phyloP scores from a whole-genome alignment of 2,797 vertebrate species.

The Epinephelus malabaricus region DNA sequence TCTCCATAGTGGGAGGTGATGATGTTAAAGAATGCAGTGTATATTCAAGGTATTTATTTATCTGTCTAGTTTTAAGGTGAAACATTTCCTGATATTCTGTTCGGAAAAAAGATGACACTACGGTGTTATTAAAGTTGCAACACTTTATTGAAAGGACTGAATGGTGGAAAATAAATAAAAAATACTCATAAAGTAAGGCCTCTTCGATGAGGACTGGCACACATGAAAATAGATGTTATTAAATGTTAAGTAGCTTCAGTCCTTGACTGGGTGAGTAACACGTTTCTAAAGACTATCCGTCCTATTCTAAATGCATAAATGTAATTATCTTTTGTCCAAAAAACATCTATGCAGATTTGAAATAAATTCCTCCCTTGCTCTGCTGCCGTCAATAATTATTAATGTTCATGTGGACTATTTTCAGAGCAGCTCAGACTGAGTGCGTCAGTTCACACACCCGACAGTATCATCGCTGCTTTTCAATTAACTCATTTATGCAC shows the following conservation, averaged over 20 bases:
- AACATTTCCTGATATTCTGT: slow-evolving; percentile 3
- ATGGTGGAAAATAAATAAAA: neutral
- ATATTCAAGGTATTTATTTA: neutral
- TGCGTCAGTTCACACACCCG: slow-evolving; percentile 27
- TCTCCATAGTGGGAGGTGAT: slow-evolving; percentile 29
- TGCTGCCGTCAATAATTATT: slow-evolving; percentile 27
- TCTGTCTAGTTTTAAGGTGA: neutral
- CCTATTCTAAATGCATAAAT: neutral
- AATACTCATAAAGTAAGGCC: neutral
- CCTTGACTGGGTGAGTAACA: neutral
- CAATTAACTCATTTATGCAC: slow-evolving; percentile 65
- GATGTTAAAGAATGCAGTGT: slow-evolving; percentile 34
- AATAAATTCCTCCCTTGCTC: slow-evolving; percentile 4
- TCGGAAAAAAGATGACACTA: neutral
- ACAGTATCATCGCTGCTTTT: slow-evolving; percentile 56
- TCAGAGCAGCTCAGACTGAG: slow-evolving; percentile 8
- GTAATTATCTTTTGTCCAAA: slow-evolving; percentile 9
- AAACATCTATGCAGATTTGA: neutral
- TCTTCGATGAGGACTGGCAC: neutral
- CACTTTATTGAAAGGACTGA: neutral
- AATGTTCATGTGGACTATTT: slow-evolving; percentile 12
- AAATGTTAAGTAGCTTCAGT: neutral
- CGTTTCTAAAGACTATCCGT: neutral
- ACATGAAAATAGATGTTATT: neutral
- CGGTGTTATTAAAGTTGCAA: neutral